Percentiles rank a stretch among this genome's conserved stretches.
Evolutionary conservation across 2,888 invertebrate genomes (phyloP).

Genomic region (Agapostemon virescens): DNA sequence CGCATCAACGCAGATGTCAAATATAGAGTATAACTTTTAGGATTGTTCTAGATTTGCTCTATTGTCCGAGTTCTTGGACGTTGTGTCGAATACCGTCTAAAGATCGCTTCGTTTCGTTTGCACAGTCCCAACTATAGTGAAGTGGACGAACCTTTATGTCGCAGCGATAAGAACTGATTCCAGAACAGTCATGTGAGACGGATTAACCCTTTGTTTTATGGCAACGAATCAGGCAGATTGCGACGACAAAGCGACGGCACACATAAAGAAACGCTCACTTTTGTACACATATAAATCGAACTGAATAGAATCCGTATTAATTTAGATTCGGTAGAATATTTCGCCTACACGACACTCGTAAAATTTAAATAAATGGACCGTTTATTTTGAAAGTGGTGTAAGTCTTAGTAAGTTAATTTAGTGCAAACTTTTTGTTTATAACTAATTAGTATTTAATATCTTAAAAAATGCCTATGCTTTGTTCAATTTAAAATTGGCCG

Average conservation of each 20-base stretch:
- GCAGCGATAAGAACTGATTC: conserved; percentile 2
- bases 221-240: background rate
- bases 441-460: too few species aligned
- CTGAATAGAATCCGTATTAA: background rate
- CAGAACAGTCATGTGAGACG: conserved; percentile 7
- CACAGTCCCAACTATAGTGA: background rate
- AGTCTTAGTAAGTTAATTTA: too few species aligned
- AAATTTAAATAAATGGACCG: background rate
- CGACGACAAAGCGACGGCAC: background rate
- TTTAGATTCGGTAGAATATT: background rate
- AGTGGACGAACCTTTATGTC: background rate
- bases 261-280: background rate
- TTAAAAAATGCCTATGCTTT: too few species aligned
- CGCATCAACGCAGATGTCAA: background rate
- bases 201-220: conserved; percentile 4
- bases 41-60: background rate
- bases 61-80: background rate
- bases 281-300: background rate
- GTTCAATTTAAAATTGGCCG: too few species aligned
- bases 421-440: too few species aligned
- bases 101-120: background rate
- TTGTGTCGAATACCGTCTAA: background rate
- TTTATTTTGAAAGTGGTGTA: too few species aligned
- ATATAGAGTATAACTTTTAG: background rate
- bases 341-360: background rate